phyloP scores from a whole-genome alignment of 1,140 invertebrate species.

The Harlomillsia oculata region DNA sequence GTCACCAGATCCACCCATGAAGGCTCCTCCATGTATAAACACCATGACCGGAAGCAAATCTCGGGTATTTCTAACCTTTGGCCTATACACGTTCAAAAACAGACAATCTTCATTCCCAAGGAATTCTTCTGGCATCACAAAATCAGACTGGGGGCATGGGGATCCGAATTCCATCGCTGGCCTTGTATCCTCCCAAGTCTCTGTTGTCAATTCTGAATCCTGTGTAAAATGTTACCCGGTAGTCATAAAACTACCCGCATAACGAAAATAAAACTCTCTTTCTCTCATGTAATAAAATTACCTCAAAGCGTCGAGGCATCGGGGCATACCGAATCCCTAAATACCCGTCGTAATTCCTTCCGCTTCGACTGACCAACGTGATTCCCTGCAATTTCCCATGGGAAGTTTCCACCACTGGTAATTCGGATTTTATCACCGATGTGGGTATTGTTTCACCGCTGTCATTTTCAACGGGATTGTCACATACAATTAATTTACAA shows the following conservation, averaged over 20 bases:
- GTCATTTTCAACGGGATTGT: too few relatives aligned
- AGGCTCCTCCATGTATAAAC: conserved; percentile 50
- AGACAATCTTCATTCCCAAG: conserved; percentile 25
- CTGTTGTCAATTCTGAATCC: conserved; percentile 17
- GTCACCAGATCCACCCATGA: conserved; percentile 39
- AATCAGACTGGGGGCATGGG: conserved; percentile 31
- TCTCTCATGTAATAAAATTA: too few relatives aligned
- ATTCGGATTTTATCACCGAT: too few relatives aligned
- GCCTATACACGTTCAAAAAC: conserved; percentile 13
- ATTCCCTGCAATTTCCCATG: conserved; percentile 2
- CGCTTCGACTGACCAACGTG: not conserved
- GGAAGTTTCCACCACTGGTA: not conserved
- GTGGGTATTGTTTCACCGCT: too few relatives aligned
- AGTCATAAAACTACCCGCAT: too few relatives aligned
- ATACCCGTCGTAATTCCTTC: conserved; percentile 3
- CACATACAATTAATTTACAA: too few relatives aligned
- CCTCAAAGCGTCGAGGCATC: conserved; percentile 2
- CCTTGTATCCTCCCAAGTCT: conserved; percentile 21
- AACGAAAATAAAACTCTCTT: too few relatives aligned
- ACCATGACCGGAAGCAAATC: conserved; percentile 42
- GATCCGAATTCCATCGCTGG: conserved; percentile 22
- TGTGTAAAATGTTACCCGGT: conserved; percentile 1
- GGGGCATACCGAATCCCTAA: conserved; percentile 10
- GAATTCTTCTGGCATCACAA: conserved; percentile 5
- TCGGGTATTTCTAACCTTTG: conserved; percentile 29